Evolutionary conservation across 1,140 invertebrate species (phyloP).

Genomic region (Bombus cullumanus): DNA sequence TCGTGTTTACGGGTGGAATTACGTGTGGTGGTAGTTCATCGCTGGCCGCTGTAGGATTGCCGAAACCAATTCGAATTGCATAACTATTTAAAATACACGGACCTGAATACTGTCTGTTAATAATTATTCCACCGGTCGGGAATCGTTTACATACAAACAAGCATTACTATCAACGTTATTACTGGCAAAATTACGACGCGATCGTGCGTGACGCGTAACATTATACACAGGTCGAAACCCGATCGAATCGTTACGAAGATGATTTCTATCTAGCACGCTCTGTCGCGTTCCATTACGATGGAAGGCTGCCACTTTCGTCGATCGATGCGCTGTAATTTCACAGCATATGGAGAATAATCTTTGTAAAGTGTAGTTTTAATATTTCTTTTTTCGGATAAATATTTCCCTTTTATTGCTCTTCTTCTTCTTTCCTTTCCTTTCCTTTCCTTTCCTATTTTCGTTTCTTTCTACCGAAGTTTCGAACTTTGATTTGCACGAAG

Average conservation of each 20-base stretch:
- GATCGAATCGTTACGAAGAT: conserved; percentile 14
- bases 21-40: background rate
- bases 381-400: background rate
- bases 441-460: background rate
- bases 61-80: background rate
- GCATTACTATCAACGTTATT: conserved; percentile 19
- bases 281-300: background rate
- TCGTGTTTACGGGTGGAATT: background rate
- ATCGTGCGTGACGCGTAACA: background rate
- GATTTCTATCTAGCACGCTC: background rate
- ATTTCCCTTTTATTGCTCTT: background rate
- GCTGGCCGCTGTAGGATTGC: too few relatives aligned
- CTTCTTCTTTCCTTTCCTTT: background rate
- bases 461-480: background rate
- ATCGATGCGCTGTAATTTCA: background rate
- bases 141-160: conserved; percentile 46
- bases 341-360: background rate
- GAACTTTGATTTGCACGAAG: background rate
- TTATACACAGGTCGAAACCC: background rate
- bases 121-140: conserved; percentile 31
- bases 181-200: conserved; percentile 17
- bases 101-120: conserved; percentile 20
- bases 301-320: background rate
- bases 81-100: conserved; percentile 24
- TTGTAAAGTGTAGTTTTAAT: background rate